phyloP scores from a whole-genome alignment of 2,113 vertebrate species.

The Hemicordylus capensis region DNA sequence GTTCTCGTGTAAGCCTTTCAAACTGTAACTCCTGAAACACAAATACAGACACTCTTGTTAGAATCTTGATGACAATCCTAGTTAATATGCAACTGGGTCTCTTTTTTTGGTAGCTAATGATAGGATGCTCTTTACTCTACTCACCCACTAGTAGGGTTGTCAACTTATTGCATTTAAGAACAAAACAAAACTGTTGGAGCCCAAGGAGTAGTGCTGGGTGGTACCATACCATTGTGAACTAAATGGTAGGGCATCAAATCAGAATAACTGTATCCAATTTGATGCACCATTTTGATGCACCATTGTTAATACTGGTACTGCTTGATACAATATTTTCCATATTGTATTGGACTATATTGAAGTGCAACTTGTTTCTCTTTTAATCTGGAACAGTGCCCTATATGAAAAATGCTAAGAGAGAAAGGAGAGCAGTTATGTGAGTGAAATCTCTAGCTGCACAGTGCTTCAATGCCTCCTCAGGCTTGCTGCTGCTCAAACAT shows the following conservation, averaged over 20 bases:
- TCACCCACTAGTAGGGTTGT: background rate
- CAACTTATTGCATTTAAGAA: background rate
- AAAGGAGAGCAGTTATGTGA: no score
- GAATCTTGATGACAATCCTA: background rate
- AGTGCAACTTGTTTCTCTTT: no score
- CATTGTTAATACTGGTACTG: no score
- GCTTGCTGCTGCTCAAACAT: no score
- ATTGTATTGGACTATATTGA: no score
- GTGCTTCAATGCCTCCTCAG: no score
- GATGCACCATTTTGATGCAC: no score
- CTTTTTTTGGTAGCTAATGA: background rate
- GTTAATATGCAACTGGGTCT: background rate
- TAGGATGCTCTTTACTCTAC: background rate
- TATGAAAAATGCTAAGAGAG: no score
- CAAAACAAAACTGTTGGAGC: background rate
- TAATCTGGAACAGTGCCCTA: no score
- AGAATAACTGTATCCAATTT: no score
- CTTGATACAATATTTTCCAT: no score
- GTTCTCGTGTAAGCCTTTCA: conserved; percentile 95
- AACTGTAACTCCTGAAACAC: conserved; percentile 93
- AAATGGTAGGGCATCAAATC: background rate
- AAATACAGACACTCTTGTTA: conserved; percentile 30
- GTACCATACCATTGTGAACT: background rate
- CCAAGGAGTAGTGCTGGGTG: background rate
- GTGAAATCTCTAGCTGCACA: no score